Percentiles rank a stretch among this genome's conserved stretches.
These are phyloP conservation scores for Eulemur rufifrons DNA, from an alignment of 2,113 vertebrate species.

Conservation along the genomic window DNA sequence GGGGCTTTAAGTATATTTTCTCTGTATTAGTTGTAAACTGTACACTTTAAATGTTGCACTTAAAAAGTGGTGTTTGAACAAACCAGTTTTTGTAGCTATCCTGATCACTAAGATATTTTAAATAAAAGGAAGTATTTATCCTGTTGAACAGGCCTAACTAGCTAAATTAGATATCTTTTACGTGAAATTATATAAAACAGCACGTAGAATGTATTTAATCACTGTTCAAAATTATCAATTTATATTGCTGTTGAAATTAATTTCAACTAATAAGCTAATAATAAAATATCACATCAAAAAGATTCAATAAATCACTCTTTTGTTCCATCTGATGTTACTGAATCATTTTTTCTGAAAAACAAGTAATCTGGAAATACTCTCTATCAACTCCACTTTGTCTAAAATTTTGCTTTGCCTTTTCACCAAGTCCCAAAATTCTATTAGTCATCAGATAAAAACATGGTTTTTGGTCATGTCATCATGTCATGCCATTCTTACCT, in stretches of 20 bases:
- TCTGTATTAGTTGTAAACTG: conserved; percentile 14
- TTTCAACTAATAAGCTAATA: conserved; percentile 6
- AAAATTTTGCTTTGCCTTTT: conserved; percentile 34
- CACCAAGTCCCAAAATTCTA: not conserved
- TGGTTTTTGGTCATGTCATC: fast-evolving
- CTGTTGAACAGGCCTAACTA: not conserved
- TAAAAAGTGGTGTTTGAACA: conserved; percentile 36
- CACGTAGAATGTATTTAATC: not conserved
- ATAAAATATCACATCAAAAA: not conserved
- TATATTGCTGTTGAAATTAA: conserved; percentile 33
- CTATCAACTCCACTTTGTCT: not conserved
- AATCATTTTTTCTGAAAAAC: not conserved
- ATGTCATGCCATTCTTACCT: not conserved
- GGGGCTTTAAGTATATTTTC: not conserved
- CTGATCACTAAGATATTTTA: not conserved
- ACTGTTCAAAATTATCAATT: not conserved
- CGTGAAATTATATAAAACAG: not conserved
- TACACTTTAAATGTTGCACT: conserved; percentile 36
- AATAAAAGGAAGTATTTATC: conserved; percentile 36
- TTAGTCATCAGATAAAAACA: not conserved
- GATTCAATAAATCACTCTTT: not conserved
- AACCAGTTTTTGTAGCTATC: not conserved
- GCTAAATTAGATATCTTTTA: not conserved
- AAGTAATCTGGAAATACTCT: not conserved
- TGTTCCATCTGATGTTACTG: not conserved